A percentile compares a stretch with the other conserved stretches of the same genome.
Evolutionary conservation across 2,888 invertebrate species (phyloP).

Genomic region (Galeruca laticollis): DNA sequence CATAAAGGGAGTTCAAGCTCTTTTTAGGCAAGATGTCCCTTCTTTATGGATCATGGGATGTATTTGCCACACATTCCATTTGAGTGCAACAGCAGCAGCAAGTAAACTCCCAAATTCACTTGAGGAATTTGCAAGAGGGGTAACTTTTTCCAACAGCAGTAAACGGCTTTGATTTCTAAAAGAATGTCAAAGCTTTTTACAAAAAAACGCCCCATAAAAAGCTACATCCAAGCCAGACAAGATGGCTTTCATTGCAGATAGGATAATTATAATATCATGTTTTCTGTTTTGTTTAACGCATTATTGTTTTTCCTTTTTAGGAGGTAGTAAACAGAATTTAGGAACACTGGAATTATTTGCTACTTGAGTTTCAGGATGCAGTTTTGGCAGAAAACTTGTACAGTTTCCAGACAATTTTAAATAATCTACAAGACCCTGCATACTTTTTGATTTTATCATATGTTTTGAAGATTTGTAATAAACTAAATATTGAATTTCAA

Average conservation of each 20-base stretch:
- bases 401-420: slow-evolving; percentile 10
- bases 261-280: not conserved
- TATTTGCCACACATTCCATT: slow-evolving; percentile 38
- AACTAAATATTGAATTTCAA: slow-evolving; percentile 32
- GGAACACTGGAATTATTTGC: slow-evolving; percentile 24
- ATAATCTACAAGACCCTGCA: slow-evolving; percentile 21
- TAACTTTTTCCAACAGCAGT: slow-evolving; percentile 30
- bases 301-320: slow-evolving; percentile 15
- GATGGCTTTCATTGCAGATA: slow-evolving; percentile 38
- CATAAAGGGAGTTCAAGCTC: slow-evolving; percentile 25
- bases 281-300: not conserved
- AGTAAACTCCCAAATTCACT: slow-evolving; percentile 32
- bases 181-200: slow-evolving; percentile 33
- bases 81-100: slow-evolving; percentile 36
- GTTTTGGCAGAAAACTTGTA: slow-evolving; percentile 24
- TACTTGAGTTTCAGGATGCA: slow-evolving; percentile 21
- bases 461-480: slow-evolving; percentile 23
- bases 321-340: slow-evolving; percentile 30
- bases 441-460: slow-evolving; percentile 33
- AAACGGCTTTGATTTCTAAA: slow-evolving; percentile 22
- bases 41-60: slow-evolving; percentile 35
- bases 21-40: slow-evolving; percentile 24
- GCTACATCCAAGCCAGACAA: slow-evolving; percentile 29
- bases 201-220: slow-evolving; percentile 34
- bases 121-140: slow-evolving; percentile 36